A percentile compares a stretch with the other conserved stretches of the same genome.
Evolutionary conservation across 2,888 invertebrate genomes (phyloP).

Genomic region (Aromia moschata): DNA sequence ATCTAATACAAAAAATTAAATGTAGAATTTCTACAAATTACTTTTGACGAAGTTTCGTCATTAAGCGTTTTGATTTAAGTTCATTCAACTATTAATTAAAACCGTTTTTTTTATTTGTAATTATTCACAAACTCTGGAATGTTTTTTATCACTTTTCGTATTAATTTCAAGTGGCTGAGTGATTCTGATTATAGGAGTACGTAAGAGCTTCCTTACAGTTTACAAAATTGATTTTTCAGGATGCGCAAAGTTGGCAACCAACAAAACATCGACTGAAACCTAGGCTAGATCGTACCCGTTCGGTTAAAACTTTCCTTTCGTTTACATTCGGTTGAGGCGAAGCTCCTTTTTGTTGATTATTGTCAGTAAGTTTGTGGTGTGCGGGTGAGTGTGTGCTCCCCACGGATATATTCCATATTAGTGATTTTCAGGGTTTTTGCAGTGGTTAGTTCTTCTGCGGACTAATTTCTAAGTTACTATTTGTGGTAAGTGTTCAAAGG

Average conservation of each 20-base stretch:
- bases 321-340: constrained; percentile 14
- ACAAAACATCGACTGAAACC: neutral
- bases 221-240: constrained; percentile 11
- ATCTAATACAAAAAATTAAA: too few relatives aligned
- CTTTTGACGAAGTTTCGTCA: too few relatives aligned
- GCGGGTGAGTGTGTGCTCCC: constrained; percentile 27
- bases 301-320: neutral
- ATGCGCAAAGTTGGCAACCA: constrained; percentile 11
- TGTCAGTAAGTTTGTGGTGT: constrained; percentile 37
- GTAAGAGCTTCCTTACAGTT: too few relatives aligned
- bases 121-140: too few relatives aligned
- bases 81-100: too few relatives aligned
- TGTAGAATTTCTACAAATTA: too few relatives aligned
- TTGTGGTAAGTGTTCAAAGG: constrained; percentile 28
- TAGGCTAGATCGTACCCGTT: constrained; percentile 9
- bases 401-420: constrained; percentile 24
- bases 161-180: too few relatives aligned
- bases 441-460: constrained; percentile 30
- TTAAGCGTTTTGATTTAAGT: too few relatives aligned
- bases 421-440: constrained; percentile 33
- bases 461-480: constrained; percentile 21
- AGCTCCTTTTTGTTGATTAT: constrained; percentile 30
- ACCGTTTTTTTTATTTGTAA: too few relatives aligned
- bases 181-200: too few relatives aligned
- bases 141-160: too few relatives aligned